Evolutionary conservation across 2,797 vertebrate species (phyloP).

Genomic region (Amphiprion clarkii): DNA sequence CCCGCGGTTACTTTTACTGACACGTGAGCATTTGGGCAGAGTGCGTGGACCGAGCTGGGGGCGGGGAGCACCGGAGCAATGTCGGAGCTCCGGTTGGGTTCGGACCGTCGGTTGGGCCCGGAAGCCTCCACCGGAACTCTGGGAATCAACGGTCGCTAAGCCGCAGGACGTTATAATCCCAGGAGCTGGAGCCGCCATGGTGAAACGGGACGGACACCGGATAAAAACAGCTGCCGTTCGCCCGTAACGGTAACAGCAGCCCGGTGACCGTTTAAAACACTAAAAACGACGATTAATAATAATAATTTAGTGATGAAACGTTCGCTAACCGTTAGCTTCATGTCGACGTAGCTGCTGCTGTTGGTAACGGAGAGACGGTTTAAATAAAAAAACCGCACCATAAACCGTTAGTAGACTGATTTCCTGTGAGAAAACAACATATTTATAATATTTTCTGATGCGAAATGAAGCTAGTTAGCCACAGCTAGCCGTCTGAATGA

Average conservation of each 20-base stretch:
- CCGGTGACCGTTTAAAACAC: not conserved
- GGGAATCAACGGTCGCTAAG: not conserved
- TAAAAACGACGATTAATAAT: not conserved
- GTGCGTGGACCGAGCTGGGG: slow-evolving; percentile 27
- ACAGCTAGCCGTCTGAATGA: not conserved
- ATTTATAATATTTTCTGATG: not conserved
- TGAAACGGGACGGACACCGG: not conserved
- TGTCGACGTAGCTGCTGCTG: not conserved
- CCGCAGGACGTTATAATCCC: not conserved
- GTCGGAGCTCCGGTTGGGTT: no score
- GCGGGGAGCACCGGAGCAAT: slow-evolving; percentile 33
- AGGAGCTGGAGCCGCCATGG: slow-evolving; percentile 11
- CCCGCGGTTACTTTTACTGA: slow-evolving; percentile 66
- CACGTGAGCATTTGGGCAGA: slow-evolving; percentile 78
- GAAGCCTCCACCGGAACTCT: not conserved
- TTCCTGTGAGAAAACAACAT: not conserved
- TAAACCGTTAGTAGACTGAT: not conserved
- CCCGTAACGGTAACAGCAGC: accelerated
- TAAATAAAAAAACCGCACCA: not conserved
- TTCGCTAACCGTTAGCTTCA: not conserved
- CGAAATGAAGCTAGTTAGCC: not conserved
- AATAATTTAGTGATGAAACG: not conserved
- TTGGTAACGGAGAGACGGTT: not conserved
- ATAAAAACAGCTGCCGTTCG: not conserved
- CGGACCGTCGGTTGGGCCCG: no score